A percentile compares a stretch with the other conserved stretches of the same genome.
Evolutionary conservation across 2,113 vertebrate genomes (phyloP).

Genomic region (Pelecanoides urinatrix): DNA sequence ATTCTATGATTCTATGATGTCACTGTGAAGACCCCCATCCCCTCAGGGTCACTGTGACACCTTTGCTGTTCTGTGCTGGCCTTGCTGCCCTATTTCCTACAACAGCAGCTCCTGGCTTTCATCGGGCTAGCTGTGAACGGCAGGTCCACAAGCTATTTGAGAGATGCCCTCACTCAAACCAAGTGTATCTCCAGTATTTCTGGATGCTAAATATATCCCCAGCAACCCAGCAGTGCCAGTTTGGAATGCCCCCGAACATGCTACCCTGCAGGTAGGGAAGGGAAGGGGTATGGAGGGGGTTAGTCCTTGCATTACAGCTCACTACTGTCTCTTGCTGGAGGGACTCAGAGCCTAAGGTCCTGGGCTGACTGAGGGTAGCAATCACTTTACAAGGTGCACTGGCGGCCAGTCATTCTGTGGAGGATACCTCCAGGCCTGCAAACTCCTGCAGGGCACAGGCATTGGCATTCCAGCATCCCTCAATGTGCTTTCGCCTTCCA

Average conservation of each 20-base stretch:
- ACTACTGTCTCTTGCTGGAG: not conserved
- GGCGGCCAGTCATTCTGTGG: not conserved
- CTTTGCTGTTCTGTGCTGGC: not conserved
- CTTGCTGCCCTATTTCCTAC: not conserved
- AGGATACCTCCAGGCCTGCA: not conserved
- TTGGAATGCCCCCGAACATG: not conserved
- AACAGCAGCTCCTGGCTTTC: not conserved
- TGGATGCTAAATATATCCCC: not conserved
- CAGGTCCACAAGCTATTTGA: not conserved
- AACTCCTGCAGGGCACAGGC: not conserved
- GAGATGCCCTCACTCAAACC: not conserved
- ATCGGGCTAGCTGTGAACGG: not conserved
- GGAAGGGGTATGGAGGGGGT: not conserved
- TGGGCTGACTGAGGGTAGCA: not conserved
- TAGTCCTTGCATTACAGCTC: not conserved
- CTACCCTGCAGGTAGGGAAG: not conserved
- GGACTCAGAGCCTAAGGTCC: not conserved
- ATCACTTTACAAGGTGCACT: not conserved
- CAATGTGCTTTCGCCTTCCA: rapidly evolving
- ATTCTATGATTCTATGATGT: too few species aligned
- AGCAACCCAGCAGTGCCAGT: not conserved
- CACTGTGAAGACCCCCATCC: not conserved
- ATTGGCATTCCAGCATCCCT: not conserved
- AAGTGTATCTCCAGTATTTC: not conserved
- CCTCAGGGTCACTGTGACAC: not conserved